phyloP scores from a whole-genome alignment of 2,797 vertebrate species.

The Anguilla anguilla region DNA sequence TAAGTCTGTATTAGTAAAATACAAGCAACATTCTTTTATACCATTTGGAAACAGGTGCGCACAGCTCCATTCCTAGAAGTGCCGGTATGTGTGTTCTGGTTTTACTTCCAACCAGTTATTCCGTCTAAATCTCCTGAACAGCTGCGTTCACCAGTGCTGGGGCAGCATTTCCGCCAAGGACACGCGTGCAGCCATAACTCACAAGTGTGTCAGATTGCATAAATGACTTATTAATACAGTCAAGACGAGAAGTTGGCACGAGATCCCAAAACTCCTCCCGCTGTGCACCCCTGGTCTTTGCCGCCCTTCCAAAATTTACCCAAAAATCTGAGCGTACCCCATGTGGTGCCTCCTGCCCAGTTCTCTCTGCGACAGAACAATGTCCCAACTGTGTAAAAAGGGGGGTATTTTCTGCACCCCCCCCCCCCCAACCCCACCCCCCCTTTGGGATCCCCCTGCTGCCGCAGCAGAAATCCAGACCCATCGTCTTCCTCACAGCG shows the following conservation, averaged over 20 bases:
- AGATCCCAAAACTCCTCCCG: neutral
- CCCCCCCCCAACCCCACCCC: too few relatives aligned
- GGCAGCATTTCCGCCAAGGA: neutral
- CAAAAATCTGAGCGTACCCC: too few relatives aligned
- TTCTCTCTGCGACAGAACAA: neutral
- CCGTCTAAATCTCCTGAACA: neutral
- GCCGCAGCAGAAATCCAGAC: slow-evolving; percentile 1
- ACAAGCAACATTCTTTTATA: too few relatives aligned
- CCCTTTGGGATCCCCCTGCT: neutral
- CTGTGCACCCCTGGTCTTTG: neutral
- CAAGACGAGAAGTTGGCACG: too few relatives aligned
- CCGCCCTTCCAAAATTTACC: neutral
- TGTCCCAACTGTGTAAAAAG: neutral
- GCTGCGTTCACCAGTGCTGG: neutral
- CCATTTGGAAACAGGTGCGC: neutral
- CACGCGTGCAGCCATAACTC: neutral
- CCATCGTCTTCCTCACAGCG: neutral
- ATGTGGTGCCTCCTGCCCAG: neutral
- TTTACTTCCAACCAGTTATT: neutral
- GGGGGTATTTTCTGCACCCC: neutral
- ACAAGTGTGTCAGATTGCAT: too few relatives aligned
- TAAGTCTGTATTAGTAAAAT: too few relatives aligned
- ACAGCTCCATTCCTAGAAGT: neutral
- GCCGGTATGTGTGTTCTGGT: neutral
- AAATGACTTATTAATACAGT: too few relatives aligned